These are phyloP conservation scores for Phrynocephalus vlangalii DNA, from an alignment of 2,797 vertebrate species.

Conservation along the genomic window DNA sequence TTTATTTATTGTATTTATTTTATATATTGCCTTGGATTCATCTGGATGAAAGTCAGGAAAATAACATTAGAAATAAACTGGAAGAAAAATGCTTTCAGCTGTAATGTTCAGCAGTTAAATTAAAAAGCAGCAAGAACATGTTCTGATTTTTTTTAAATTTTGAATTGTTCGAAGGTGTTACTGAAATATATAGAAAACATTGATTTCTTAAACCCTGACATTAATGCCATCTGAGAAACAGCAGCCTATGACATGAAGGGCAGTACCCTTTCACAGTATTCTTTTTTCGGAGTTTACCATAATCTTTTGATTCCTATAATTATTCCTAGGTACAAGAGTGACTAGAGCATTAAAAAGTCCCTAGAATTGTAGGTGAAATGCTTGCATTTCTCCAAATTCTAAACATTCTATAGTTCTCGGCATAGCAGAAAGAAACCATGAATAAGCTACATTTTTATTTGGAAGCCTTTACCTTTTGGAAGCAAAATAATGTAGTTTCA, in stretches of 20 bases:
- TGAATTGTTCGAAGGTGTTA: neutral
- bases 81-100: neutral
- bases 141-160: no score
- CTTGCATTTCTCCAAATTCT: constrained; percentile 59
- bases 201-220: neutral
- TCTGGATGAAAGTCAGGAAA: neutral
- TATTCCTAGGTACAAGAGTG: constrained; percentile 28
- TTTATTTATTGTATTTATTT: neutral
- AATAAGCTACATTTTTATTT: constrained; percentile 52
- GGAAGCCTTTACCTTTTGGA: constrained; percentile 32
- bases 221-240: neutral
- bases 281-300: constrained; percentile 48
- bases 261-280: constrained; percentile 9
- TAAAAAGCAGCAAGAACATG: no score
- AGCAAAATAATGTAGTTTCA: constrained; percentile 6
- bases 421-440: constrained; percentile 47
- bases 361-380: neutral
- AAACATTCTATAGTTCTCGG: constrained; percentile 43
- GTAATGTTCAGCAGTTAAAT: neutral
- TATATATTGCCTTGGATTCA: neutral
- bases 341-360: constrained; percentile 35
- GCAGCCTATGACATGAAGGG: constrained; percentile 9
- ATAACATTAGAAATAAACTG: neutral
- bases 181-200: constrained; percentile 13
- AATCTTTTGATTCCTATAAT: constrained; percentile 44